Evolutionary conservation across 1,140 invertebrate species (phyloP), one percentile per base, ranked within the genome.

Genomic region (Tigriopus japonicus): DNA sequence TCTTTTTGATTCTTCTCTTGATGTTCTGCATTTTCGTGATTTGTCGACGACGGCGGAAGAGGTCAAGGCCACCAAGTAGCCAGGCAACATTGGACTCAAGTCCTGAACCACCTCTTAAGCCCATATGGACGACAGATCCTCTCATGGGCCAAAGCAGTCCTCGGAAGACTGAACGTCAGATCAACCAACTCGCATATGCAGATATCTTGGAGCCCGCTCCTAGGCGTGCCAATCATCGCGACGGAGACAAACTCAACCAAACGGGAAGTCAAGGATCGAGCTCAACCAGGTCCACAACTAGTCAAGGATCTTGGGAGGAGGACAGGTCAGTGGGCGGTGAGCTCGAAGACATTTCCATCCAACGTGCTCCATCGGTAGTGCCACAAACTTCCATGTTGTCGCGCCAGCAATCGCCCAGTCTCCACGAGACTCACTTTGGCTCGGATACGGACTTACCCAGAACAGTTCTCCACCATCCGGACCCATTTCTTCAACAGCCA

Each of bases 71-170:
- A n/a, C 45, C 45, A 5, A 49, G 45, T 10, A 49, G 45, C 45
- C n/a, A 15, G 45, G 45, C n/a, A 15, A 49, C 45, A 5, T 15
- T 41, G 28, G 21, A 35, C 55, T 41, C 55, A 15, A 41, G 23
- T 42, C 17, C 28, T 6, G 15, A 21, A 15, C 55, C 55, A 28
- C 40, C 55, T 12, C 24, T 58, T 23, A 58, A 58, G 28, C 55
- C 55, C 55, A 58, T 58, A 14, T 58, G 55, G 55, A 58, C 55
- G 15, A 49, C 45, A 10, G 45, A 35, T 35, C 28, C 28, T 3
- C 28, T 35, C 28, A 35, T 35, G 28, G 28, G 28, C 28, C 28
- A 35, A 35, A 35, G 28, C 28, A 35, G 28, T 35, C 28, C 28
- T 35, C 28, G 28, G 28, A 35, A 35, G 28, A 35, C 28, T 35